Base-by-base conservation (phyloP, 2,888 invertebrate species). In the Napeogenes inachia region DNA sequence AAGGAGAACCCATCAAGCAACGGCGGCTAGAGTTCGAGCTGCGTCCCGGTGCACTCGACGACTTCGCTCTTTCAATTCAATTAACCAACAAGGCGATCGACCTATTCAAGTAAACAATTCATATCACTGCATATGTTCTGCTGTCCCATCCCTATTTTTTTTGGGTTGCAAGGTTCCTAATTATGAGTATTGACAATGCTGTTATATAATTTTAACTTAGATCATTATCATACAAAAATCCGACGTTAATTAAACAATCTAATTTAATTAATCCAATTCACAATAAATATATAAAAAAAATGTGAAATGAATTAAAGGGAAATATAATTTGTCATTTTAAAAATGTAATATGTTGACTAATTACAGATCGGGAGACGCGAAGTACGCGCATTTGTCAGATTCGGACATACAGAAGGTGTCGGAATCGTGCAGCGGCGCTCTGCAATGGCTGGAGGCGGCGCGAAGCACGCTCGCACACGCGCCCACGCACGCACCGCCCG, bases 1-100 rank as follows among this genome's bases (percentile, higher is more conserved):
- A 94, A 83, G 98, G 98, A 10, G 97, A 98, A 79, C 98, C 98
- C 0, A 96, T 99, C 62, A 95, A 95, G 75, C 94, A 94, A 69
- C 93, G 98, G 55, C 94, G 94, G 71, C 85, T 93, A 50, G 99
- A 99, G 82, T 95, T 91, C 70, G 95, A 97, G 77, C 92, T 94
- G 13, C 93, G 98, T 71, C 96, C 95, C 3, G 88, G 91, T 0
- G 95, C 95, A 0, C 91, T 98, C 67, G 96, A 98, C 68, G 95
- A 96, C 72, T 93, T 97, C 56, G 94, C 95, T 50, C 92, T 93
- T 64, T 90, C 94, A 30, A 91, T 99, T 59, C 95, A 96, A 78
- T 87, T 95, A 65, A 94, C 96, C n/a, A 94, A 94, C 74, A 96
- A 97, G 81, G 94, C 94, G 38, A 84, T 96, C 4, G 95, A 96